Evolutionary conservation across 2,797 vertebrate genomes (phyloP).

Genomic region (Otus scops): DNA sequence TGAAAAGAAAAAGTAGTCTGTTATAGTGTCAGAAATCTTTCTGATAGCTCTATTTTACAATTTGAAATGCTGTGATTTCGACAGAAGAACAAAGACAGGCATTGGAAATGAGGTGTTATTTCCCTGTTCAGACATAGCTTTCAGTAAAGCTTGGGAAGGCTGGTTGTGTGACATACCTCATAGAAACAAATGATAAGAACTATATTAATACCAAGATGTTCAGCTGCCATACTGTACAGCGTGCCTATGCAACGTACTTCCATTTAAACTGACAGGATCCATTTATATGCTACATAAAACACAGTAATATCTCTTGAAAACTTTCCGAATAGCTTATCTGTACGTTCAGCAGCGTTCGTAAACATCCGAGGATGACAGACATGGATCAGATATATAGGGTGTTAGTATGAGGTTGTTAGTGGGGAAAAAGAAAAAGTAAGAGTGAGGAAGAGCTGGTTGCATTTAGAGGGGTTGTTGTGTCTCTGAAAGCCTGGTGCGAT

Average conservation of each 20-base stretch:
- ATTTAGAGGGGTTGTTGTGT: background rate
- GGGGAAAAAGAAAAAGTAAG: background rate
- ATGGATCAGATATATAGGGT: rapidly evolving
- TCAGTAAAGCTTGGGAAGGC: background rate
- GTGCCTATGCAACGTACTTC: background rate
- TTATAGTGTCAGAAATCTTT: background rate
- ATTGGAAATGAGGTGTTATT: background rate
- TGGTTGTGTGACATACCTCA: background rate
- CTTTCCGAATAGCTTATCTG: background rate
- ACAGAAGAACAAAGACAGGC: background rate
- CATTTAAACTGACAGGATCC: background rate
- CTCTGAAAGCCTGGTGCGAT: background rate
- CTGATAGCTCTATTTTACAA: background rate
- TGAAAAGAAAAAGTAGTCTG: background rate
- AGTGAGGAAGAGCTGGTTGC: background rate
- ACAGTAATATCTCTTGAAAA: background rate
- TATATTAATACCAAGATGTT: background rate
- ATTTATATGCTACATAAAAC: background rate
- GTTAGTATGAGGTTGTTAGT: background rate
- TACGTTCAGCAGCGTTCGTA: rapidly evolving
- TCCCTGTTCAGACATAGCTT: background rate
- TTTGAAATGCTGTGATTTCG: background rate
- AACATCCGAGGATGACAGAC: background rate
- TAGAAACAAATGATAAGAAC: background rate
- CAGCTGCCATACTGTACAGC: background rate